phyloP scores from a whole-genome alignment of 2,888 invertebrate genomes.

The Crepidodera aurea region DNA sequence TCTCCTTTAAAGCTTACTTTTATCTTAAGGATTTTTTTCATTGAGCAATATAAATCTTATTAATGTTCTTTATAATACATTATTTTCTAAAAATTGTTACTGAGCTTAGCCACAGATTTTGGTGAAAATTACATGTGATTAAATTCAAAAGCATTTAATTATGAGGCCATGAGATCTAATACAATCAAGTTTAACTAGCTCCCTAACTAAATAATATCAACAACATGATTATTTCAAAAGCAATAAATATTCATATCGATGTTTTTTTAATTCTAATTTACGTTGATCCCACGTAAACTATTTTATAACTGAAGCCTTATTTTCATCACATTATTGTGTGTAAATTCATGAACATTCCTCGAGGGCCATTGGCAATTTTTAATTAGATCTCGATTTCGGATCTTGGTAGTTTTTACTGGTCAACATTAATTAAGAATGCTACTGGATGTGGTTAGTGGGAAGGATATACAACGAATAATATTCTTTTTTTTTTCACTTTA shows the following conservation, averaged over 20 bases:
- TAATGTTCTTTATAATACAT: not conserved
- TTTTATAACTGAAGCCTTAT: conserved; percentile 31
- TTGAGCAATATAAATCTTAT: not conserved
- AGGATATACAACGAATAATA: not conserved
- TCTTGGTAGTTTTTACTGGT: conserved; percentile 12
- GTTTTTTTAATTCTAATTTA: conserved; percentile 8
- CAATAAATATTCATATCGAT: conserved; percentile 21
- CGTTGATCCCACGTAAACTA: conserved; percentile 20
- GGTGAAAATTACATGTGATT: too few species aligned
- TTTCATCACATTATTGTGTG: conserved; percentile 36
- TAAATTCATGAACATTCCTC: conserved; percentile 33
- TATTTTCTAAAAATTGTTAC: not conserved
- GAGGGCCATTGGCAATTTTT: conserved; percentile 26
- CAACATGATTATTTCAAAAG: not conserved
- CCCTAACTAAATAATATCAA: not conserved
- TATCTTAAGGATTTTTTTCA: not conserved
- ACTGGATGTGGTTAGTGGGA: not conserved
- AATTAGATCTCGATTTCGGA: conserved; percentile 30
- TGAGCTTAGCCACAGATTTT: not conserved
- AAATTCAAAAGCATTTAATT: too few species aligned
- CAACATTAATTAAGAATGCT: conserved; percentile 16
- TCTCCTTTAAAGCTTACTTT: too few species aligned
- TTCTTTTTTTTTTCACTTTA: too few species aligned
- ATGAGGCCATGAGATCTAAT: too few species aligned
- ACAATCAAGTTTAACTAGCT: not conserved